phyloP scores from a whole-genome alignment of 2,113 vertebrate species.

The Pseudorhombus dupliciocellatus region DNA sequence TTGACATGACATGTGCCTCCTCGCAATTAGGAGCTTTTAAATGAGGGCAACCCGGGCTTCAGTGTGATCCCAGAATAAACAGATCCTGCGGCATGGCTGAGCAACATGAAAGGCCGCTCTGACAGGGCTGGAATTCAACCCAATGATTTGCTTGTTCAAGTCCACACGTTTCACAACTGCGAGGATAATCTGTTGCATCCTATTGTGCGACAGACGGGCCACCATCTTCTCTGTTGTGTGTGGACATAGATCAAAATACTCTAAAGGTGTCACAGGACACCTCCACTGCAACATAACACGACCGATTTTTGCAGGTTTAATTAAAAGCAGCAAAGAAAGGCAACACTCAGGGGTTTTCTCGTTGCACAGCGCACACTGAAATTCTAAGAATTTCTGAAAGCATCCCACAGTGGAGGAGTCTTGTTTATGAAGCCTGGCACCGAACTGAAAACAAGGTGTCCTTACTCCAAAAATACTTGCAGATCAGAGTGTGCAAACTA shows the following conservation, averaged over 20 bases:
- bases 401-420: constrained; percentile 42
- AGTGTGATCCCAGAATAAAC: neutral
- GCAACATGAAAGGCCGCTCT: constrained; percentile 20
- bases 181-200: constrained; percentile 10
- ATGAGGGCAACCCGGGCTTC: constrained; percentile 1
- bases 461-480: neutral
- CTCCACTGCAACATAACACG: constrained; percentile 7
- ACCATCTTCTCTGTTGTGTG: neutral
- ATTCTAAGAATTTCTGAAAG: constrained; percentile 66
- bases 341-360: constrained; percentile 63
- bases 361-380: constrained; percentile 32
- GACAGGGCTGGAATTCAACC: constrained; percentile 15
- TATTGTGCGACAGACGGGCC: constrained; percentile 7
- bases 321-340: constrained; percentile 72
- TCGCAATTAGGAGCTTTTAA: neutral
- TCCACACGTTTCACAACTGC: constrained; percentile 2
- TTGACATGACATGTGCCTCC: neutral
- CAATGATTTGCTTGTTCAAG: constrained; percentile 23
- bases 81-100: neutral
- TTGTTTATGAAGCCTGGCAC: constrained; percentile 30
- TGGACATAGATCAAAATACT: neutral
- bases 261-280: constrained; percentile 28
- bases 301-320: constrained; percentile 65
- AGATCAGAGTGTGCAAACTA: constrained; percentile 9
- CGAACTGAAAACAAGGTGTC: constrained; percentile 36